Evolutionary conservation across 2,888 invertebrate genomes (phyloP), one percentile per base, ranked within the genome.

Genomic region (Pegoplata infirma): DNA sequence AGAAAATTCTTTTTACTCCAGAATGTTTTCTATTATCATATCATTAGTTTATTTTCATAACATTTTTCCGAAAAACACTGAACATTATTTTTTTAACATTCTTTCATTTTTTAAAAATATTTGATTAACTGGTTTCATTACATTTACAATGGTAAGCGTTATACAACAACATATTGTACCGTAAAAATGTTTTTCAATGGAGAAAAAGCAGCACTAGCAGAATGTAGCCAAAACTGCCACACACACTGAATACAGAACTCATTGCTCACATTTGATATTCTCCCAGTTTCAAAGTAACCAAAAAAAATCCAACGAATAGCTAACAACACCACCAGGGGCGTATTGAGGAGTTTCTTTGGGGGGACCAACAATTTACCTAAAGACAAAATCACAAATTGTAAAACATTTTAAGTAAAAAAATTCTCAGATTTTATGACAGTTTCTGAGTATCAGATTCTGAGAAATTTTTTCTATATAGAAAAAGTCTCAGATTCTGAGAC

Each of bases 51-150:
- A 23, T 23, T 23, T 51, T 21, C 47, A 21, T 19, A 12, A 1
- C 12, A 5, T 21, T 49, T n/a, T 21, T 21, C 49, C 19, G 12
- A 21, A 12, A 46, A 46, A 16, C 19, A 46, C 8, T 46, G 17
- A 46, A 17, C n/a, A 5, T 12, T 5, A 12, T 32, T 44, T 21
- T 23, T 58, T 21, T 40, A 75, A 69, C 63, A 76, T 76, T 76
- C 61, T 69, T 76, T 63, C 56, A 63, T 72, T 63, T 72, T 72
- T 67, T 32, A 77, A 47, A 69, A 73, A 63, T 68, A 58, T 78
- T 73, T 74, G 78, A 73, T 78, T 69, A 74, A 78, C 78, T 73
- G 64, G 78, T 78, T 78, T 73, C 73, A 67, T 67, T 67, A 72
- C 23, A 25, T 21, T 25, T 23, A 44, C 23, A 63, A 49, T 63